Conservation (phyloP, 2,113 vertebrate species). For the Coreoperca whiteheadi region DNA sequence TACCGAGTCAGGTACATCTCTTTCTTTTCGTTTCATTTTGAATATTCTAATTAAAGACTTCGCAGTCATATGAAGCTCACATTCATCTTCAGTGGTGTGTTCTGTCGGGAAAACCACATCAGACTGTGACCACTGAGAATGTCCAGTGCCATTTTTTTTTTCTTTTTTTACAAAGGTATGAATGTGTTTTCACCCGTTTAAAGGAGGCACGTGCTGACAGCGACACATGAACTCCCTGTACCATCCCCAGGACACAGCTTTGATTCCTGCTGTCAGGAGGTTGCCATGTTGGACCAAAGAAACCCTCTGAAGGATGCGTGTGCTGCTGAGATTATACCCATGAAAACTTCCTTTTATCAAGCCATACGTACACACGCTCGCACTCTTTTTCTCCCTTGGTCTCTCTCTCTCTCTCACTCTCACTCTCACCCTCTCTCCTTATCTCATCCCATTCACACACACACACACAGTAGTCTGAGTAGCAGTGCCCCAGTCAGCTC, state of each 20-base stretch:
- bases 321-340: slow-evolving; percentile 45
- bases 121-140: slow-evolving; percentile 44
- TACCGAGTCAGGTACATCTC: slow-evolving; percentile 47
- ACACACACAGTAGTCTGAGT: slow-evolving; percentile 25
- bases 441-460: slow-evolving; percentile 18
- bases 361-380: slow-evolving; percentile 36
- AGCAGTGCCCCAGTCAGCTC: slow-evolving; percentile 32
- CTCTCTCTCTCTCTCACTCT: neutral
- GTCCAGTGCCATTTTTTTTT: slow-evolving; percentile 1
- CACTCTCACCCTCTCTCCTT: slow-evolving; percentile 10
- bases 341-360: slow-evolving; percentile 41
- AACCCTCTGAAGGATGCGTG: slow-evolving; percentile 32
- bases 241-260: slow-evolving; percentile 10
- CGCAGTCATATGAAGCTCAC: slow-evolving; percentile 34
- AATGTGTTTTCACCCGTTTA: slow-evolving; percentile 6
- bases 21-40: slow-evolving; percentile 32
- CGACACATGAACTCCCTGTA: neutral
- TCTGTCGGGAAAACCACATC: neutral
- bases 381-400: neutral
- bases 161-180: neutral
- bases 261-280: slow-evolving; percentile 17
- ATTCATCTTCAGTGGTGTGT: slow-evolving; percentile 29
- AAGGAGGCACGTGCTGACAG: slow-evolving; percentile 1
- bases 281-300: slow-evolving; percentile 65
- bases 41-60: slow-evolving; percentile 19